Percentiles rank a stretch among this genome's conserved stretches.
phyloP scores from a whole-genome alignment of 2,888 invertebrate species.

The Coelinius sp. region DNA sequence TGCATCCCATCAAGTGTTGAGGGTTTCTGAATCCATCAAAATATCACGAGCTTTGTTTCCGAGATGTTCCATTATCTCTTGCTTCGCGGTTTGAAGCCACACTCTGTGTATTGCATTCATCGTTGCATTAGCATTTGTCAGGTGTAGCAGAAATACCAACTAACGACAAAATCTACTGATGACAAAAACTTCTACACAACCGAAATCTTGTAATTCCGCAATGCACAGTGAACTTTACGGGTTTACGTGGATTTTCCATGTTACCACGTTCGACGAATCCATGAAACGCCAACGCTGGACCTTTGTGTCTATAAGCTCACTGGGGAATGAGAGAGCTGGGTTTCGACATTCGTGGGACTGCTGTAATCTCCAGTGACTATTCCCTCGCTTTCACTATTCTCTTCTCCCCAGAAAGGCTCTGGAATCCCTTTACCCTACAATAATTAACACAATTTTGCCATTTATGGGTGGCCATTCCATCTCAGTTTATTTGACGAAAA shows the following conservation, averaged over 20 bases:
- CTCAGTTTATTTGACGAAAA: no score
- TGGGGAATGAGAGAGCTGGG: background rate
- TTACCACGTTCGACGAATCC: background rate
- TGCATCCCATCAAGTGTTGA: background rate
- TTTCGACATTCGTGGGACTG: background rate
- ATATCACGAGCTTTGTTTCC: constrained; percentile 18
- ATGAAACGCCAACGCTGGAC: background rate
- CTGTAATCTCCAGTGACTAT: background rate
- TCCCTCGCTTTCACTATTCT: background rate
- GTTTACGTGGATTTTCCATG: background rate
- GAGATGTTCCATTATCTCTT: constrained; percentile 15
- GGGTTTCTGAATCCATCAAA: background rate
- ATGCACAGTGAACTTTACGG: background rate
- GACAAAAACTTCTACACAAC: background rate
- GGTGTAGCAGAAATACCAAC: background rate
- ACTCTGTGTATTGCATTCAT: constrained; percentile 17
- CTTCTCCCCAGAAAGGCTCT: background rate
- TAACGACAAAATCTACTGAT: background rate
- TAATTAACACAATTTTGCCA: background rate
- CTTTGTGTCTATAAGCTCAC: background rate
- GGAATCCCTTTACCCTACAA: background rate
- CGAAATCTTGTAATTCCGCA: background rate
- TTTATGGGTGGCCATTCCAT: no score
- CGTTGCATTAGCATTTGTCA: constrained; percentile 30
- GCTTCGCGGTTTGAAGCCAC: constrained; percentile 10